A percentile compares a stretch with the other conserved stretches of the same genome.
Conservation (phyloP, 2,113 vertebrate species). For the Halichoerus grypus region DNA sequence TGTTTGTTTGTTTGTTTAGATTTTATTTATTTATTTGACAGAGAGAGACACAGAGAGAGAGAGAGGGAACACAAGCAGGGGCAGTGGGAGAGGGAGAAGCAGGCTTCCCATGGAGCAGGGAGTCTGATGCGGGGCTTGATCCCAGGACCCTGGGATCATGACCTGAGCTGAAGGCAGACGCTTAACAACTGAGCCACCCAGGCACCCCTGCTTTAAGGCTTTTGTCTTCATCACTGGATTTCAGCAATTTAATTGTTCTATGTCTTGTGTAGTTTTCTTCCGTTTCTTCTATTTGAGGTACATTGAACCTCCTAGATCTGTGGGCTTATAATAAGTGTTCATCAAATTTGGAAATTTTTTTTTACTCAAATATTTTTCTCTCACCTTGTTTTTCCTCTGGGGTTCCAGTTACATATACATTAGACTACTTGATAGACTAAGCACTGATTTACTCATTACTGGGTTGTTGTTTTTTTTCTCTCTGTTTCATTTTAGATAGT, state of each 20-base stretch:
- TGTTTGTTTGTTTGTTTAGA: no score
- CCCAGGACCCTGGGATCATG: no score
- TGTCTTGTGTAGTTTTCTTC: neutral
- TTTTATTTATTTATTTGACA: no score
- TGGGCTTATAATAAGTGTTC: neutral
- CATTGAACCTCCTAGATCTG: neutral
- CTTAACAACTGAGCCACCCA: no score
- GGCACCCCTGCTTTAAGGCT: neutral
- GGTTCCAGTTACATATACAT: neutral
- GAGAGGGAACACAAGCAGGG: no score
- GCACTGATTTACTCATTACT: neutral
- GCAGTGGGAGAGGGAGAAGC: no score
- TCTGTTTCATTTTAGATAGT: neutral
- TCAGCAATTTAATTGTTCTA: neutral
- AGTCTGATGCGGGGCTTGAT: no score
- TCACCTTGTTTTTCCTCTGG: neutral
- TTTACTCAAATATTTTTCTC: neutral
- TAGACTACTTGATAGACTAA: neutral
- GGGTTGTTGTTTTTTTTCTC: neutral
- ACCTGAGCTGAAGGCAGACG: no score
- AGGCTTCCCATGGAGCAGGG: no score
- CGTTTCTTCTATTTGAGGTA: neutral
- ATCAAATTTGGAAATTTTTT: slow-evolving; percentile 1
- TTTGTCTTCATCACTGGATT: slow-evolving; percentile 19
- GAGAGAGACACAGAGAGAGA: no score